A percentile compares a stretch with the other conserved stretches of the same genome.
phyloP scores from a whole-genome alignment of 2,113 vertebrate species.

The Hucho hucho region DNA sequence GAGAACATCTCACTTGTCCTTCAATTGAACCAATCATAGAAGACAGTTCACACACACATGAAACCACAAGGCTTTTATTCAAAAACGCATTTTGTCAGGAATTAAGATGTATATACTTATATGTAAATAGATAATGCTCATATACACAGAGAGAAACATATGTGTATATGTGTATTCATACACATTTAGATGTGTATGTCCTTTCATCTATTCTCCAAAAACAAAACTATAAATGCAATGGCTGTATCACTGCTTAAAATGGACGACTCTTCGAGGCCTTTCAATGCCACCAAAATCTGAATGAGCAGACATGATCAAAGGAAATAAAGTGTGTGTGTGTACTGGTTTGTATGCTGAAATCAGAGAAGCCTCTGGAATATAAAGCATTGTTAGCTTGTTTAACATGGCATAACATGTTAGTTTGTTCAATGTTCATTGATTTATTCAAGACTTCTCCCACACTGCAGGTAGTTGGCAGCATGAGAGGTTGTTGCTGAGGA shows the following conservation, averaged over 20 bases:
- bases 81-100: constrained; percentile 59
- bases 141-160: constrained; percentile 58
- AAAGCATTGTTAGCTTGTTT: constrained; percentile 6
- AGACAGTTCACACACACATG: not conserved
- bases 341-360: not conserved
- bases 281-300: not conserved
- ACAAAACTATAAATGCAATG: constrained; percentile 12
- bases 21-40: too few relatives aligned
- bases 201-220: constrained; percentile 12
- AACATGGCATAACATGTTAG: constrained; percentile 18
- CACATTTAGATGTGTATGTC: constrained; percentile 37
- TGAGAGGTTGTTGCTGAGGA: not conserved
- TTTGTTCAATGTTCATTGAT: not conserved
- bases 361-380: not conserved
- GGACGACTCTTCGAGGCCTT: constrained; percentile 41
- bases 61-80: constrained; percentile 62
- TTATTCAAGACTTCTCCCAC: not conserved
- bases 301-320: constrained; percentile 23
- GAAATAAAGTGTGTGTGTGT: not conserved
- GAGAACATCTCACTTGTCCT: too few relatives aligned
- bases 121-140: constrained; percentile 62
- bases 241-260: constrained; percentile 34
- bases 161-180: constrained; percentile 49
- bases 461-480: constrained; percentile 25
- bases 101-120: constrained; percentile 67